A percentile compares a stretch with the other conserved stretches of the same genome.
Evolutionary conservation across 2,797 vertebrate species (phyloP).

Genomic region (Semaprochilodus insignis): DNA sequence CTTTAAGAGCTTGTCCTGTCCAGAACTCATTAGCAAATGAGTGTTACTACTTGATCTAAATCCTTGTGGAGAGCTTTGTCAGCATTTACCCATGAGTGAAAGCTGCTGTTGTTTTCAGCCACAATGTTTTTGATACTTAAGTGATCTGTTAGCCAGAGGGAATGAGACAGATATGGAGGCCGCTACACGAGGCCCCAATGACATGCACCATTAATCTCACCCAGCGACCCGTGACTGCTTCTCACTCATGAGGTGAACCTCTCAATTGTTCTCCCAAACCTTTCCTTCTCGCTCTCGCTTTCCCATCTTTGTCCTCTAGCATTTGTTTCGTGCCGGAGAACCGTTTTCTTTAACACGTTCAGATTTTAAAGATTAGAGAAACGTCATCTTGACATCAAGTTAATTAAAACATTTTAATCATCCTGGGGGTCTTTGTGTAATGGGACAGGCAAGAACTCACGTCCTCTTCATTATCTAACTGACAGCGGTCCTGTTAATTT

Average conservation of each 20-base stretch:
- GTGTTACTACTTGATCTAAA: background rate
- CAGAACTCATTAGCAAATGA: background rate
- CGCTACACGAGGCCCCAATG: slow-evolving; percentile 63
- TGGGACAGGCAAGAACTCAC: background rate
- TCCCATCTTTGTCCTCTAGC: slow-evolving; percentile 44
- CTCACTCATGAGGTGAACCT: slow-evolving; percentile 62
- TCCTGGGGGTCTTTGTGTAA: background rate
- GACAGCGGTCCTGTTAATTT: slow-evolving; percentile 21
- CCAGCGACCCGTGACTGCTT: slow-evolving; percentile 63
- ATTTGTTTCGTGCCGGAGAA: slow-evolving; percentile 39
- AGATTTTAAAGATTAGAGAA: slow-evolving; percentile 11
- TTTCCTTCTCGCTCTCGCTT: slow-evolving; percentile 50
- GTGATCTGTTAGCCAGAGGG: slow-evolving; percentile 48
- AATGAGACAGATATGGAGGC: slow-evolving; percentile 54
- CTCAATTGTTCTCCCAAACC: slow-evolving; percentile 51
- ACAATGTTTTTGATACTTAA: slow-evolving; percentile 54
- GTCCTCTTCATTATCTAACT: background rate
- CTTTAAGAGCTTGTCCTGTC: background rate
- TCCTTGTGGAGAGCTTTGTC: slow-evolving; percentile 6
- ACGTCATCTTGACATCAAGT: slow-evolving; percentile 14
- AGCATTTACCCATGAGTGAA: slow-evolving; percentile 29
- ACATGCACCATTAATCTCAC: slow-evolving; percentile 70
- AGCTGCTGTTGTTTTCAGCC: slow-evolving; percentile 45
- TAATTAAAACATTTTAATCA: slow-evolving; percentile 29
- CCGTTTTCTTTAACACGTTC: background rate